Evolutionary conservation across 53 echinoderm and acorn worm genomes (phyloP).

Genomic region (Crossaster papposus): DNA sequence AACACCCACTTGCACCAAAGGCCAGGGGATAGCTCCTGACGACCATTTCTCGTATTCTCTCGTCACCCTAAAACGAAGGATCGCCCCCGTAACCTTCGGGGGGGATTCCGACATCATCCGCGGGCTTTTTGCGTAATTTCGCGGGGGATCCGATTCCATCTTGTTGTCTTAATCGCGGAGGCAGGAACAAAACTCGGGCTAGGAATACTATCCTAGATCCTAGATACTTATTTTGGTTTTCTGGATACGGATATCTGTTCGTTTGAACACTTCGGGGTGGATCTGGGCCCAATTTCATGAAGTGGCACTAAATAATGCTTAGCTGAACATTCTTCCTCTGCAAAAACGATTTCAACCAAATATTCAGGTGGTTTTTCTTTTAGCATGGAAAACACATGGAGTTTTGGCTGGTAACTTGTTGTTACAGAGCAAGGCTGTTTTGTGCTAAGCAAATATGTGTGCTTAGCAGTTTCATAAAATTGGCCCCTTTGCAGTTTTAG

Average conservation of each 20-base stretch:
- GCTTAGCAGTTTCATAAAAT: too few relatives aligned
- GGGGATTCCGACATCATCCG: not conserved
- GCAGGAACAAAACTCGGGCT: conserved; percentile 47
- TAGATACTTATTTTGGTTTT: not conserved
- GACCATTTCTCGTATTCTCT: too few relatives aligned
- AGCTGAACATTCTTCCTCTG: too few relatives aligned
- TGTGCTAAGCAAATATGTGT: too few relatives aligned
- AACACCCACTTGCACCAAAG: too few relatives aligned
- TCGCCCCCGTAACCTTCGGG: not conserved
- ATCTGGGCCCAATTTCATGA: not conserved
- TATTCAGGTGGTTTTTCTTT: too few relatives aligned
- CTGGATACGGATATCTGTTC: not conserved
- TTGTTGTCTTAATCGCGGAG: conserved; percentile 58
- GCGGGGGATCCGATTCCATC: conserved; percentile 39
- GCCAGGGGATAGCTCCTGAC: too few relatives aligned
- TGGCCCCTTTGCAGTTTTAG: conserved; percentile 1
- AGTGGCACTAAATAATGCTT: too few relatives aligned
- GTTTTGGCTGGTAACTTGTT: too few relatives aligned
- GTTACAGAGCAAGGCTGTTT: too few relatives aligned
- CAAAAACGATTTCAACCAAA: too few relatives aligned
- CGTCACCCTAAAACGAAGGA: not conserved
- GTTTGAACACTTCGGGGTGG: not conserved
- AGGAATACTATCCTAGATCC: conserved; percentile 16
- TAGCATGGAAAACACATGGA: too few relatives aligned
- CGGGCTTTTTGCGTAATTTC: conserved; percentile 53